Evolutionary conservation across 2,113 vertebrate genomes (phyloP).

Genomic region (Oryzias curvinotus): DNA sequence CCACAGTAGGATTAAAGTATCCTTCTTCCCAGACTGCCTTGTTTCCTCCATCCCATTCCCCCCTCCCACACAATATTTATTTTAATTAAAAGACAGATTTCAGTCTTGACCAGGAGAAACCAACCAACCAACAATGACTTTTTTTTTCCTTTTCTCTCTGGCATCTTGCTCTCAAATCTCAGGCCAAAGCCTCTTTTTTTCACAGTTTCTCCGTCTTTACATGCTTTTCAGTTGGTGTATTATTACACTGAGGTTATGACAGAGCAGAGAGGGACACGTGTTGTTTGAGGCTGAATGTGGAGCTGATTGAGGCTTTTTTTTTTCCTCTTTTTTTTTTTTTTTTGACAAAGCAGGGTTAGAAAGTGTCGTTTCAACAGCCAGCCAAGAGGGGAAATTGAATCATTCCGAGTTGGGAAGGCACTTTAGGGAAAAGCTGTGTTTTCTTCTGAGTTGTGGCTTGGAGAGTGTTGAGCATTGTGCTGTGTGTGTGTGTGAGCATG

Average conservation of each 20-base stretch:
- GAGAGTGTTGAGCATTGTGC: slow-evolving; percentile 29
- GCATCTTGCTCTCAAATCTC: slow-evolving; percentile 28
- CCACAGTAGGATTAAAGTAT: slow-evolving; percentile 75
- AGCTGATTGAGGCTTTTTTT: slow-evolving; percentile 33
- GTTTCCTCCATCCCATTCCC: slow-evolving; percentile 33
- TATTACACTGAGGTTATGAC: slow-evolving; percentile 35
- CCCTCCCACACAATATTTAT: slow-evolving; percentile 69
- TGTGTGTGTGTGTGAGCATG: slow-evolving; percentile 2
- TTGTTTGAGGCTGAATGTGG: slow-evolving; percentile 40
- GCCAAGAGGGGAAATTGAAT: slow-evolving; percentile 75
- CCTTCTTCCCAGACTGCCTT: slow-evolving; percentile 52
- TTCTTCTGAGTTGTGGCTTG: slow-evolving; percentile 54
- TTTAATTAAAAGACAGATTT: slow-evolving; percentile 77
- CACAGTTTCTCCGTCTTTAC: slow-evolving; percentile 10
- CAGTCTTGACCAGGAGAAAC: slow-evolving; percentile 46
- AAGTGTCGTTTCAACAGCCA: slow-evolving; percentile 50
- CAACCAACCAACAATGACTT: slow-evolving; percentile 32
- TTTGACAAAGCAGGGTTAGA: slow-evolving; percentile 56
- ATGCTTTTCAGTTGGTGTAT: slow-evolving; percentile 26
- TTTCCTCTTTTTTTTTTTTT: too few relatives aligned
- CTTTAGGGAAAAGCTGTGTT: slow-evolving; percentile 52
- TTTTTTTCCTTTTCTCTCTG: slow-evolving; percentile 52
- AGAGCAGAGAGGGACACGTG: slow-evolving; percentile 39
- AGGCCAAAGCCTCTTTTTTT: slow-evolving; percentile 24
- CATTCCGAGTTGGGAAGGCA: slow-evolving; percentile 68